These are phyloP conservation scores for Cardiocondyla obscurior DNA, from an alignment of 1,140 invertebrate genomes.

Conservation along the genomic window DNA sequence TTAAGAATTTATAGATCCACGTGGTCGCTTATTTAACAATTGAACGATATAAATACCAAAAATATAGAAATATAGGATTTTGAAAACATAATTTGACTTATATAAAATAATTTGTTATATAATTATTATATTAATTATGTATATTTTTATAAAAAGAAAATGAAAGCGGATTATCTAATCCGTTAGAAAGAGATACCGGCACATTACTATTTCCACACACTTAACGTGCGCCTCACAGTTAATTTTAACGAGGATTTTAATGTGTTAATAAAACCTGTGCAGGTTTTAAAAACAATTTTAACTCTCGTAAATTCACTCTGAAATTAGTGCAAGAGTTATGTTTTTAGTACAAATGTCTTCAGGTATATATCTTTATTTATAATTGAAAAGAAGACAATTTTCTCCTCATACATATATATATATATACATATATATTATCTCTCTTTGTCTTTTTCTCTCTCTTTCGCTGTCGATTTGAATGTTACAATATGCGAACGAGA, in stretches of 20 bases:
- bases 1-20: neutral
- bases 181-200: neutral
- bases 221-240: neutral
- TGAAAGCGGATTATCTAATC: neutral
- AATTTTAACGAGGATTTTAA: conserved; percentile 16
- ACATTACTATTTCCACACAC: neutral
- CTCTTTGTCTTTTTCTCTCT: no score
- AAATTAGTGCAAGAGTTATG: conserved; percentile 6
- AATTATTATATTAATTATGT: neutral
- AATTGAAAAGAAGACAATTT: conserved; percentile 23
- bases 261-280: conserved; percentile 34
- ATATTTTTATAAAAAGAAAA: conserved; percentile 5
- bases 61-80: neutral
- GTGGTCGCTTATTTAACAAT: neutral
- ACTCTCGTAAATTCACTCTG: conserved; percentile 16
- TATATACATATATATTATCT: no score
- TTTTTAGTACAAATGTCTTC: conserved; percentile 70
- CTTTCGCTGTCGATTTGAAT: conserved; percentile 31
- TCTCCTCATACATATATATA: conserved; percentile 7
- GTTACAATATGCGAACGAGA: neutral
- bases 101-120: neutral
- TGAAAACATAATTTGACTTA: neutral
- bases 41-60: neutral
- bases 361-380: conserved; percentile 63
- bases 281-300: conserved; percentile 51